Percentiles rank a stretch among this genome's conserved stretches.
Conservation (phyloP, 1,140 invertebrate species). For the Cyphomyrmex costatus region DNA sequence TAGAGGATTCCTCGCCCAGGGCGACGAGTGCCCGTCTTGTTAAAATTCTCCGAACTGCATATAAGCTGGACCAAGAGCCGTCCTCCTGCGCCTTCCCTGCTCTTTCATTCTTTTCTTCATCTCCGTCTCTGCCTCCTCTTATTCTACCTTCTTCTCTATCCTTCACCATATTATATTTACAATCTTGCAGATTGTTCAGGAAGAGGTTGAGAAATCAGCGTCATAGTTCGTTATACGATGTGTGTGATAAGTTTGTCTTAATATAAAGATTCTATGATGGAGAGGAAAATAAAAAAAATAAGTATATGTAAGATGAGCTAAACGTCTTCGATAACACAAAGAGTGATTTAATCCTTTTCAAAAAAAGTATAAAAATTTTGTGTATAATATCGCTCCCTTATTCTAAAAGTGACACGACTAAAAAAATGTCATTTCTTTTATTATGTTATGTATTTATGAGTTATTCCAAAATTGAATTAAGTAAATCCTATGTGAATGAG, state of each 20-base stretch:
- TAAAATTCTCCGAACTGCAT: conserved; percentile 81
- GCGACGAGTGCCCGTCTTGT: conserved; percentile 79
- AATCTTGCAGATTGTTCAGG: conserved; percentile 36
- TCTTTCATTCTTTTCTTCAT: background rate
- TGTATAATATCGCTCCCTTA: too few relatives aligned
- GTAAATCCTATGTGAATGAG: too few relatives aligned
- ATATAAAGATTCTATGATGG: background rate
- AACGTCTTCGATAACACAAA: background rate
- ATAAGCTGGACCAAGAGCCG: conserved; percentile 63
- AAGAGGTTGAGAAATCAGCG: conserved; percentile 7
- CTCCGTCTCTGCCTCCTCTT: background rate
- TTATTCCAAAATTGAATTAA: too few relatives aligned
- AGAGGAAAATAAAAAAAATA: background rate
- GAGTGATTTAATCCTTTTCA: too few relatives aligned
- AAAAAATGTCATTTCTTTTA: too few relatives aligned
- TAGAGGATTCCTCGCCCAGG: conserved; percentile 79
- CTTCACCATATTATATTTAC: conserved; percentile 30
- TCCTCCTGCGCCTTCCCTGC: background rate
- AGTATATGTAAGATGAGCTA: background rate
- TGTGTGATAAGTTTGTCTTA: background rate
- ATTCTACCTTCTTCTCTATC: background rate
- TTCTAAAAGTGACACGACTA: too few relatives aligned
- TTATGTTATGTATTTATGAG: too few relatives aligned
- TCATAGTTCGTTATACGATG: background rate
- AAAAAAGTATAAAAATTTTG: background rate